Evolutionary conservation across 1,140 invertebrate genomes (phyloP).

Genomic region (Gryon sp.): DNA sequence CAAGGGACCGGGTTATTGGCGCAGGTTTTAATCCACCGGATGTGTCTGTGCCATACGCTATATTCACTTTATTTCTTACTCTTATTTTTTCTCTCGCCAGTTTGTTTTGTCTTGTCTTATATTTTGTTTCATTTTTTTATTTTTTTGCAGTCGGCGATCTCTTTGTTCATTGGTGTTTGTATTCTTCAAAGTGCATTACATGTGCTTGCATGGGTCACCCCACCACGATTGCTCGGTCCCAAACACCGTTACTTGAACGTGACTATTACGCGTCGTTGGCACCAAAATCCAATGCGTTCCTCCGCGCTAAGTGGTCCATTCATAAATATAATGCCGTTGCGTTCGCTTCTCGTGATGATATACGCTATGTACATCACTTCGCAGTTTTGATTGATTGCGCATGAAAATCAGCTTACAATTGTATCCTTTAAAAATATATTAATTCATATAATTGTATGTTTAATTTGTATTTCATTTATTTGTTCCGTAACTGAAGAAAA

Average conservation of each 20-base stretch:
- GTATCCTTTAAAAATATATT: no score
- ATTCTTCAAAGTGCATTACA: background rate
- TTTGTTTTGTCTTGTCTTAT: no score
- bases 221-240: conserved; percentile 3
- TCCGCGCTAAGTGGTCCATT: conserved; percentile 11
- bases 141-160: background rate
- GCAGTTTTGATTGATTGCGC: no score
- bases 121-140: background rate
- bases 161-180: conserved; percentile 6
- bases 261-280: conserved; percentile 35
- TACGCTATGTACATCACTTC: background rate
- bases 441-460: no score
- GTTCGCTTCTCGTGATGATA: background rate
- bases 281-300: conserved; percentile 14
- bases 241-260: conserved; percentile 40
- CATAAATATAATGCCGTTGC: no score
- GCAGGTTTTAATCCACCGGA: conserved; percentile 5
- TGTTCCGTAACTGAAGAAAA: no score
- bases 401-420: no score
- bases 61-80: no score
- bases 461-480: no score
- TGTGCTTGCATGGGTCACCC: background rate
- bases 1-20: background rate
- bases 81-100: no score
- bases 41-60: background rate